A percentile compares a stretch with the other conserved stretches of the same genome.
Evolutionary conservation across 2,888 invertebrate genomes (phyloP).

Genomic region (Orthosia cruda): DNA sequence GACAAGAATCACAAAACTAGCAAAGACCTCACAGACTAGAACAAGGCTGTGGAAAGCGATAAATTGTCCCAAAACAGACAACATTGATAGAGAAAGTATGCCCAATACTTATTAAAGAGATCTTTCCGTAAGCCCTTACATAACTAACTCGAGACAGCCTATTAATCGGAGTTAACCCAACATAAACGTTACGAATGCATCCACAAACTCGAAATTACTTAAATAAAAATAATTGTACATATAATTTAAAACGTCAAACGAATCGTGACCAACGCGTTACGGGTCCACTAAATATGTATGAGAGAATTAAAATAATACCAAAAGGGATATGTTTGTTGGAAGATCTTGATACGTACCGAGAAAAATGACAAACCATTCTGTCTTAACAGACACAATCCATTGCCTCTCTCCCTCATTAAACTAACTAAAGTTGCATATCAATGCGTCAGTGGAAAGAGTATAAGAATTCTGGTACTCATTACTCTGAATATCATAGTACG

Average conservation of each 20-base stretch:
- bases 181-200: conserved; percentile 53
- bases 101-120: conserved; percentile 48
- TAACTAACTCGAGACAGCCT: conserved; percentile 55
- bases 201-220: conserved; percentile 60
- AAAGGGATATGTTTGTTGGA: conserved; percentile 61
- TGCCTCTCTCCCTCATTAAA: conserved; percentile 8
- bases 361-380: not conserved
- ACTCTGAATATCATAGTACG: conserved; percentile 56
- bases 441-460: conserved; percentile 33
- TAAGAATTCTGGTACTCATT: conserved; percentile 1
- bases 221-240: conserved; percentile 71
- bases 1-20: conserved; percentile 2
- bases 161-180: conserved; percentile 65
- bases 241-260: conserved; percentile 74
- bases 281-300: conserved; percentile 84
- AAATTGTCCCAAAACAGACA: conserved; percentile 32
- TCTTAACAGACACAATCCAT: conserved; percentile 22
- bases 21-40: conserved; percentile 9
- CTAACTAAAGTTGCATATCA: not conserved
- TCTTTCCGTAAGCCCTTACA: conserved; percentile 49
- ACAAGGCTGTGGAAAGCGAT: conserved; percentile 30
- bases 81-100: conserved; percentile 51
- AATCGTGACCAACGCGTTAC: conserved; percentile 81
- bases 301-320: conserved; percentile 86
- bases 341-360: conserved; percentile 61